These are phyloP conservation scores for Eclectus roratus DNA, from an alignment of 2,113 vertebrate genomes.

Conservation along the genomic window DNA sequence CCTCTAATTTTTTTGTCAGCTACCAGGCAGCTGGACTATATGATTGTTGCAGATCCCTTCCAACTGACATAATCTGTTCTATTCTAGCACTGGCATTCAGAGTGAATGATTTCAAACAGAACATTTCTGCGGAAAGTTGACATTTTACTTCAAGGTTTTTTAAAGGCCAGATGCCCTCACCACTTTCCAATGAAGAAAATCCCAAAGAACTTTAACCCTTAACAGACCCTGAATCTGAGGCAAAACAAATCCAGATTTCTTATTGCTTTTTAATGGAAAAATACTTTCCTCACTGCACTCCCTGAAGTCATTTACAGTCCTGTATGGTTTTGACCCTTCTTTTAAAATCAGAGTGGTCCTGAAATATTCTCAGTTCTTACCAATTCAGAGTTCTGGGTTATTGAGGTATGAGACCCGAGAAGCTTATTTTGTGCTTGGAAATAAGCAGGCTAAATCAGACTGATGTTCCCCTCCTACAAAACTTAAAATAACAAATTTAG, in stretches of 20 bases:
- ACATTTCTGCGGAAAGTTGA: background rate
- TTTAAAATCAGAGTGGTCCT: background rate
- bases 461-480: background rate
- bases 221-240: background rate
- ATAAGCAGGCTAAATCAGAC: background rate
- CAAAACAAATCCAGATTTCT: background rate
- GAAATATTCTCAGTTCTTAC: background rate
- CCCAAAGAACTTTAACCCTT: background rate
- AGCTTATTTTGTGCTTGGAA: background rate
- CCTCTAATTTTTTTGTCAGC: background rate
- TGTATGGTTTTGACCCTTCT: background rate
- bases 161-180: background rate
- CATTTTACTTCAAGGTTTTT: background rate
- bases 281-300: background rate
- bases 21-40: background rate
- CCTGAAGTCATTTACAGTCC: background rate
- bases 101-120: background rate
- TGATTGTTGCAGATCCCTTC: background rate
- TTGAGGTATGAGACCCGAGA: background rate
- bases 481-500: background rate
- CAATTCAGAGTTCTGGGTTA: background rate
- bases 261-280: background rate
- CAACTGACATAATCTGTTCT: background rate
- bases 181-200: background rate
- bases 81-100: background rate